A percentile compares a stretch with the other conserved stretches of the same genome.
These are phyloP conservation scores for Austrolebias charrua DNA, from an alignment of 2,797 vertebrate species.

Conservation along the genomic window DNA sequence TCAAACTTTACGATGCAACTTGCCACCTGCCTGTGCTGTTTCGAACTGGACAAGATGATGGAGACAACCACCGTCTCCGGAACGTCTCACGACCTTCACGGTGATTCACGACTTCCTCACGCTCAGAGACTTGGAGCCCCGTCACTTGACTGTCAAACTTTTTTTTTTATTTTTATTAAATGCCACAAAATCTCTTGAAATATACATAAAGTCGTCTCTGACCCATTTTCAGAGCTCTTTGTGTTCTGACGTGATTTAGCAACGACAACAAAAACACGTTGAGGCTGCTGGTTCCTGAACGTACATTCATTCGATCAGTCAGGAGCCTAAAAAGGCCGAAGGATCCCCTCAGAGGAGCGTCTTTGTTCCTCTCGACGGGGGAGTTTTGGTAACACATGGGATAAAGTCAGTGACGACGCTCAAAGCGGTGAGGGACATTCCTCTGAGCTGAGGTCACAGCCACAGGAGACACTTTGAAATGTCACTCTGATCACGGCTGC, in stretches of 20 bases:
- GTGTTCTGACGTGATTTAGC: neutral
- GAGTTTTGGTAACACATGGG: conserved; percentile 67
- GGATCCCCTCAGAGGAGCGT: conserved; percentile 46
- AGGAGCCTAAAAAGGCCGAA: conserved; percentile 48
- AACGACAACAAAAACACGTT: neutral
- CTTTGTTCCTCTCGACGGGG: conserved; percentile 70
- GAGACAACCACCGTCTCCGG: too few species aligned
- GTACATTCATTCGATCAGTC: conserved; percentile 53
- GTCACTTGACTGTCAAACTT: too few species aligned
- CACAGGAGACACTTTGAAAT: conserved; percentile 68
- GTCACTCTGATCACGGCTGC: conserved; percentile 48
- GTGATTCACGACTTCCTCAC: too few species aligned
- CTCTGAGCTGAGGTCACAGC: conserved; percentile 73
- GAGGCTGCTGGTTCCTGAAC: conserved; percentile 19
- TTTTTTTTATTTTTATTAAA: too few species aligned
- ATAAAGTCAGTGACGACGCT: conserved; percentile 70
- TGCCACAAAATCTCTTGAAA: too few species aligned
- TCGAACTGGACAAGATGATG: too few species aligned
- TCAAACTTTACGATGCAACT: neutral
- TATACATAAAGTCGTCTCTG: too few species aligned
- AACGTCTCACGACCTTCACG: too few species aligned
- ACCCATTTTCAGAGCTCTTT: neutral
- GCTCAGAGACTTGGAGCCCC: too few species aligned
- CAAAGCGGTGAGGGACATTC: conserved; percentile 74
- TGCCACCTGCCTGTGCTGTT: neutral